Conservation (phyloP, 2,888 invertebrate species). For the Electrophaes corylata region DNA sequence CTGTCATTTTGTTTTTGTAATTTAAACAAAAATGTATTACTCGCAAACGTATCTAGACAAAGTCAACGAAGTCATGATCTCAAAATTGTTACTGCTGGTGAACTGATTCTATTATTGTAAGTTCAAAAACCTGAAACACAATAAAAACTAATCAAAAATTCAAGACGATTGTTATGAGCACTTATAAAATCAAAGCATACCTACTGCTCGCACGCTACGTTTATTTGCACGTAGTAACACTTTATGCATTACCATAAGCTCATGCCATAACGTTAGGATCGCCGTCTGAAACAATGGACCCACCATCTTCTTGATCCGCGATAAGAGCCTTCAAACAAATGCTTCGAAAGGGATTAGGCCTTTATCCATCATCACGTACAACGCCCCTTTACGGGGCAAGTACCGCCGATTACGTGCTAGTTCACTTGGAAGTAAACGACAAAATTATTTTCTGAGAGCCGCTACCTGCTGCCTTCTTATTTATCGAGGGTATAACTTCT, state of each 20-base stretch:
- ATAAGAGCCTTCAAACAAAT: slow-evolving; percentile 46
- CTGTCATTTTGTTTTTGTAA: background rate
- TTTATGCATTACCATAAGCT: slow-evolving; percentile 40
- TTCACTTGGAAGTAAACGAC: slow-evolving; percentile 33
- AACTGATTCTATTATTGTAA: slow-evolving; percentile 15
- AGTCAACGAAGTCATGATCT: slow-evolving; percentile 4
- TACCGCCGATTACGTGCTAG: slow-evolving; percentile 32
- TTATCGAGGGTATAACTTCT: slow-evolving; percentile 17
- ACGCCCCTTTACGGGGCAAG: slow-evolving; percentile 31
- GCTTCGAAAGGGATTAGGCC: slow-evolving; percentile 46
- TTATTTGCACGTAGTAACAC: slow-evolving; percentile 40
- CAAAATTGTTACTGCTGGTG: slow-evolving; percentile 9
- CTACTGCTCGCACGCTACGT: slow-evolving; percentile 29
- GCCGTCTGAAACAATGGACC: slow-evolving; percentile 40
- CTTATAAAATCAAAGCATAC: slow-evolving; percentile 43
- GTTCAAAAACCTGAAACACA: slow-evolving; percentile 18
- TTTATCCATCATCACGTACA: slow-evolving; percentile 40
- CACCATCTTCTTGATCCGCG: slow-evolving; percentile 42
- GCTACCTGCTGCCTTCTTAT: slow-evolving; percentile 17
- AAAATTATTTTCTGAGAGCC: slow-evolving; percentile 21
- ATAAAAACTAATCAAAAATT: slow-evolving; percentile 35
- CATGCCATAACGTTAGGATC: slow-evolving; percentile 3
- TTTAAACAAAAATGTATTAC: background rate
- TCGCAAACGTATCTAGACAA: slow-evolving; percentile 8
- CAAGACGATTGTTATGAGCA: slow-evolving; percentile 29